phyloP scores from a whole-genome alignment of 2,888 invertebrate genomes.

The Andrena praecox region DNA sequence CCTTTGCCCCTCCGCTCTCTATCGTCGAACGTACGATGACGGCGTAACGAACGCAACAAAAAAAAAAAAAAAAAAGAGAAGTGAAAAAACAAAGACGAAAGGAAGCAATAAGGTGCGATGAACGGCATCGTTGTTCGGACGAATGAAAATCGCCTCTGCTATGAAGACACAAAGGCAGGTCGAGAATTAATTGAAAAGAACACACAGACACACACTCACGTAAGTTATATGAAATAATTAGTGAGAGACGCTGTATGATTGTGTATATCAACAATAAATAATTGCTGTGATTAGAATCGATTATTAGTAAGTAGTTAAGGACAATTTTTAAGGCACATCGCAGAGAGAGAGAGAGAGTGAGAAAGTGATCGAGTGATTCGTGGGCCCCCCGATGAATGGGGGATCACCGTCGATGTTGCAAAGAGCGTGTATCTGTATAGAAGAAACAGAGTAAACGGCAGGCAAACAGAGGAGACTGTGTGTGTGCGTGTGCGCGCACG shows the following conservation, averaged over 20 bases:
- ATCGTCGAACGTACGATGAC: slow-evolving; percentile 65
- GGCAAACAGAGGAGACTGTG: slow-evolving; percentile 9
- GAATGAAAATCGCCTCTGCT: slow-evolving; percentile 63
- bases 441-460: slow-evolving; percentile 10
- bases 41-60: slow-evolving; percentile 47
- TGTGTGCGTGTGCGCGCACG: slow-evolving; percentile 10
- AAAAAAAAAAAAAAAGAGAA: slow-evolving; percentile 58
- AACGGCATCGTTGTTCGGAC: slow-evolving; percentile 53
- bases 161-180: slow-evolving; percentile 31
- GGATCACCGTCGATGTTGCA: background rate
- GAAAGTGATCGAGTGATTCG: slow-evolving; percentile 34
- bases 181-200: slow-evolving; percentile 57
- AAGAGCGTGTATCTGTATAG: background rate
- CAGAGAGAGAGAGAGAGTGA: slow-evolving; percentile 50
- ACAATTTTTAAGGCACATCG: slow-evolving; percentile 80
- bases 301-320: slow-evolving; percentile 84
- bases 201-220: slow-evolving; percentile 50
- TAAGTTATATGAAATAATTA: slow-evolving; percentile 76
- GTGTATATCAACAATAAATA: slow-evolving; percentile 85
- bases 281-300: slow-evolving; percentile 85
- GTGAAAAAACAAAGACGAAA: slow-evolving; percentile 42
- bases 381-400: background rate
- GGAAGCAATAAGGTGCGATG: slow-evolving; percentile 25
- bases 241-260: slow-evolving; percentile 84
- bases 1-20: slow-evolving; percentile 60